phyloP scores from a whole-genome alignment of 1,140 invertebrate genomes.

The Heliothis subflexa region DNA sequence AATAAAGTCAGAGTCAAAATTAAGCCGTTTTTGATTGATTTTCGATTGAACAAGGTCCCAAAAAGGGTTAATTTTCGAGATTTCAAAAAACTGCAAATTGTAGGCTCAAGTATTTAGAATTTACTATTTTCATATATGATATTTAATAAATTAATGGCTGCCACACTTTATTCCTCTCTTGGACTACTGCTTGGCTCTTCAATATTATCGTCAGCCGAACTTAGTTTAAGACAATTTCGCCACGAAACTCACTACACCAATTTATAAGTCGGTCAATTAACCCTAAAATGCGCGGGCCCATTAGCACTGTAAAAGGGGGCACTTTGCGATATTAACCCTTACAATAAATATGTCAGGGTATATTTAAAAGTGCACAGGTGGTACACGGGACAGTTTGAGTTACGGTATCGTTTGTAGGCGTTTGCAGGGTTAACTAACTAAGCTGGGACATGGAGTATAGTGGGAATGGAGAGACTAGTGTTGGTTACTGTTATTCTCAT shows the following conservation, averaged over 20 bases:
- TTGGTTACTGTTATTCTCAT: no score
- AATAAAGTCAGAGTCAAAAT: no score
- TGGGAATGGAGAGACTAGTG: background rate
- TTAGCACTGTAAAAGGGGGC: conserved; percentile 45
- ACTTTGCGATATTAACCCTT: conserved; percentile 59
- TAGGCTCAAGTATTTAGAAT: no score
- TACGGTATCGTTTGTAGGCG: conserved; percentile 35
- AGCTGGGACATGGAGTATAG: background rate
- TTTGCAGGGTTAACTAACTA: conserved; percentile 35
- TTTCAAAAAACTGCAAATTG: no score
- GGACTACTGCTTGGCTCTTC: no score
- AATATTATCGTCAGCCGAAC: no score
- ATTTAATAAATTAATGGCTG: no score
- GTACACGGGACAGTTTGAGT: conserved; percentile 45
- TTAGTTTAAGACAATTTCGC: background rate
- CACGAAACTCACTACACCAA: background rate
- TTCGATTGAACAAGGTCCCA: no score
- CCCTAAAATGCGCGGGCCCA: conserved; percentile 21
- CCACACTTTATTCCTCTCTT: no score
- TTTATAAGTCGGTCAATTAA: conserved; percentile 33
- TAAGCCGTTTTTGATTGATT: no score
- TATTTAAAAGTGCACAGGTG: conserved; percentile 65
- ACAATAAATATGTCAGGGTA: conserved; percentile 64
- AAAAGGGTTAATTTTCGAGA: no score
- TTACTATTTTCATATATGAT: no score